Evolutionary conservation across 1,140 invertebrate species (phyloP).

Genomic region (Drosophila santomea): DNA sequence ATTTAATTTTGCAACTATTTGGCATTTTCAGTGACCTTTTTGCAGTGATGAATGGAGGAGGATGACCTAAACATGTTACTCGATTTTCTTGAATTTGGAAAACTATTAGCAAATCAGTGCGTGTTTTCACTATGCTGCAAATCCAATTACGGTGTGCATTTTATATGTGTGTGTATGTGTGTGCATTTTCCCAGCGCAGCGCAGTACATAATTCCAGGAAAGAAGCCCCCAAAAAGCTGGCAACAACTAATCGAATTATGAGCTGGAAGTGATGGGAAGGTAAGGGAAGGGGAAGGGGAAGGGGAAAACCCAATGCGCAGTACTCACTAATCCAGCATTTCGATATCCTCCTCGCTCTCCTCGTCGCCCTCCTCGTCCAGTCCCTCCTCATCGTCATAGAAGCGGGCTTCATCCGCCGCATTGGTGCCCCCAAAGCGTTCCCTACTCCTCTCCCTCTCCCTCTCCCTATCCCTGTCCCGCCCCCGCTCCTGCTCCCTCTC

Average conservation of each 20-base stretch:
- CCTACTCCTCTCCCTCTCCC: constrained; percentile 3
- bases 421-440: constrained; percentile 48
- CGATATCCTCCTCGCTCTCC: constrained; percentile 74
- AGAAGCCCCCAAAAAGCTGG: constrained; percentile 21
- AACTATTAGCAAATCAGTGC: too few species aligned
- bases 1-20: neutral
- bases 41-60: too few species aligned
- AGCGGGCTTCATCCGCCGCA: constrained; percentile 46
- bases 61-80: neutral
- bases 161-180: too few species aligned
- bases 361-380: constrained; percentile 30
- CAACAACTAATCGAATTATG: constrained; percentile 40
- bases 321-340: constrained; percentile 81
- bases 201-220: constrained; percentile 1
- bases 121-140: too few species aligned
- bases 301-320: neutral
- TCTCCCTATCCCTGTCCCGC: constrained; percentile 12
- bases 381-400: constrained; percentile 52
- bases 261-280: too few species aligned
- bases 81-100: too few species aligned
- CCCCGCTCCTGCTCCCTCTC: neutral
- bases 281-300: too few species aligned
- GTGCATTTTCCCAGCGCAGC: neutral
- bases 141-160: neutral
- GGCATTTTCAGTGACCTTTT: neutral